Percentiles rank a stretch among this genome's conserved stretches.
Conservation (phyloP, 2,888 invertebrate species). For the Pyrocoelia pectoralis region DNA sequence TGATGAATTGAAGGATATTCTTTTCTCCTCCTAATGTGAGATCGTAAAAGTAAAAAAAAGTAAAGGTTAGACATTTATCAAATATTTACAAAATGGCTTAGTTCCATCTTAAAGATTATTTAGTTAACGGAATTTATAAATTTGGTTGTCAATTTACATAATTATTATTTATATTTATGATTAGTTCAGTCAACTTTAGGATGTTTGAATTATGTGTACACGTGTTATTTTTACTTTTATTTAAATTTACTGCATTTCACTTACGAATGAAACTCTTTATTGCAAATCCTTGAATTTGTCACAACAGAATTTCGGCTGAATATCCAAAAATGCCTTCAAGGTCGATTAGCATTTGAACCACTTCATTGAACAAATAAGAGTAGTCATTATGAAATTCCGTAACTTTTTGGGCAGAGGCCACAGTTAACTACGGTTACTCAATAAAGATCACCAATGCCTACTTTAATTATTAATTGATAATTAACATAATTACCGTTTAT, state of each 20-base stretch:
- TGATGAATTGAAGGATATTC: not conserved
- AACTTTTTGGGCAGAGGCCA: too few species aligned
- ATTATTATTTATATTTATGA: conserved; percentile 12
- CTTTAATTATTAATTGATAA: too few species aligned
- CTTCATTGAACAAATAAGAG: too few species aligned
- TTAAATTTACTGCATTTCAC: not conserved
- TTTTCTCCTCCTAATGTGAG: not conserved
- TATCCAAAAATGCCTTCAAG: too few species aligned
- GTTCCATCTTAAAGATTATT: conserved; percentile 10
- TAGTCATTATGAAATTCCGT: too few species aligned
- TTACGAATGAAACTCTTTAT: too few species aligned
- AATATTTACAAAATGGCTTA: conserved; percentile 12
- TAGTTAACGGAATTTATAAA: conserved; percentile 10
- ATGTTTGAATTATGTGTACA: not conserved
- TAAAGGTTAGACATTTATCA: not conserved
- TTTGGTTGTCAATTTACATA: conserved; percentile 11
- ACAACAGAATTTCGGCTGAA: too few species aligned
- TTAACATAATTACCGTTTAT: too few species aligned
- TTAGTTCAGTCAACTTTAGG: conserved; percentile 11
- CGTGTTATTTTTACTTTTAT: not conserved
- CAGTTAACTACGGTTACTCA: too few species aligned
- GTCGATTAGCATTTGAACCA: too few species aligned
- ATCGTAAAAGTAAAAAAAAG: not conserved
- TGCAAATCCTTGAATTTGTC: too few species aligned
- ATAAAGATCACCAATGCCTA: too few species aligned